Base-by-base conservation (phyloP, 2,888 invertebrate genomes). In the Lucinisca nassula region DNA sequence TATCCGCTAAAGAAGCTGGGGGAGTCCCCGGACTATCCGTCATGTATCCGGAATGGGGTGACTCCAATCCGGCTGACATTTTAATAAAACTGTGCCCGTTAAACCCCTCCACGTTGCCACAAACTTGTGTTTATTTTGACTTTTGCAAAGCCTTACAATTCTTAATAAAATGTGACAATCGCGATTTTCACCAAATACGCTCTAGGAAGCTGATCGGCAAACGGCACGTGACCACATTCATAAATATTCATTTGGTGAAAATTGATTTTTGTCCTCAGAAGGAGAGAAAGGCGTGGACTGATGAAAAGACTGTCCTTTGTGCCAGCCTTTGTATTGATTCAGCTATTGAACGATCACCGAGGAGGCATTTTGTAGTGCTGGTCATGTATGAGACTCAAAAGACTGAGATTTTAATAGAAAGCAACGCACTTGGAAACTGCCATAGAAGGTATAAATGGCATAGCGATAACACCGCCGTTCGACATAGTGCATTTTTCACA, bases 1-100 rank as follows among this genome's bases (percentile, higher is more conserved):
- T 95, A 79, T 95, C 94, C 55, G 92, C 93, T 38, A 95, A 90
- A 24, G 92, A 90, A 45, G 94, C 90, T 58, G 93, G 91, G n/a
- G 92, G 90, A 37, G 90, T 92, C 17, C 87, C 89, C 14, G 92
- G 86, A 79, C 90, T 89, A 67, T 90, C 92, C 45, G 85, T 38
- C 75, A 87, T 51, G 58, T 81, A 87, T 72, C 87, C 87, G 72
- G 61, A 77, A 79, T 87, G 89, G 67, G 86, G 84, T 75, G 82
- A 79, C 45, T 86, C 89, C 35, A 89, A 78, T 70, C 89, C 87
- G 55, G 84, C 89, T 78, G 87, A 87, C 87, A 87, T 85, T 67
- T 67, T 67, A 35, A 67, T 67, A 35, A 67, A 67, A 67, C 67
- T 35, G 35, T 67, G 12, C 35, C 67, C 67, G 67, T 67, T 67